Evolutionary conservation across 2,888 invertebrate genomes (phyloP), one percentile per base, ranked within the genome.

Genomic region (Epiperipatus broadwayi): DNA sequence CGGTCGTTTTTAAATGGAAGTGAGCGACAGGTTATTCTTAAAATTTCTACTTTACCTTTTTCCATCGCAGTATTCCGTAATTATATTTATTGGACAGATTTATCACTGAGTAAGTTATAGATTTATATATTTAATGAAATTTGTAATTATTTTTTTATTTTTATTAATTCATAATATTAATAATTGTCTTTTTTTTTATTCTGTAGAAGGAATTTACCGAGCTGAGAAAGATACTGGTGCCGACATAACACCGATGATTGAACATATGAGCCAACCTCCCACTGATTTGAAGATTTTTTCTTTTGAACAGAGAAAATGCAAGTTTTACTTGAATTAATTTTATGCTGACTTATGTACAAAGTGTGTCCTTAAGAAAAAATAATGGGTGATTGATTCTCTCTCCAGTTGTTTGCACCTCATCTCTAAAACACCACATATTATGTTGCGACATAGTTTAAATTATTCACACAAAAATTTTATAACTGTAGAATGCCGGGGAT

Each of bases 181-280:
- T n/a, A n/a, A n/a, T n/a, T n/a, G n/a, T n/a, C n/a, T n/a, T n/a
- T n/a, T n/a, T n/a, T n/a, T n/a, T n/a, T n/a, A n/a, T n/a, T n/a
- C 14, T 37, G 2, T 32, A 50, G 50, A 56, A 38, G 91, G 91
- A 1, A 85, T 97, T 0, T 95, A 91, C 56, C 68, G 93, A 30
- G 91, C 93, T 0, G 91, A 95, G 54, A 97, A 97, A 55, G 81
- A 89, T 52, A 93, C 93, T 0, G 93, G 95, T 0, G 81, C 81
- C 3, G 80, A 84, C 52, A 83, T 87, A 73, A 69, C 84, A 2
- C 85, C 85, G 55, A 78, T 97, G 69, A 85, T 89, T 0, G 81
- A 87, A 51, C 71, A 91, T 2, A 63, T 95, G 20, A 85, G 87
- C 48, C 84, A 87, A 50, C 81, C 85, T 0, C 91, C 91, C 0